These are phyloP conservation scores for Cephus spinipes DNA, from an alignment of 2,888 invertebrate species.

Conservation along the genomic window DNA sequence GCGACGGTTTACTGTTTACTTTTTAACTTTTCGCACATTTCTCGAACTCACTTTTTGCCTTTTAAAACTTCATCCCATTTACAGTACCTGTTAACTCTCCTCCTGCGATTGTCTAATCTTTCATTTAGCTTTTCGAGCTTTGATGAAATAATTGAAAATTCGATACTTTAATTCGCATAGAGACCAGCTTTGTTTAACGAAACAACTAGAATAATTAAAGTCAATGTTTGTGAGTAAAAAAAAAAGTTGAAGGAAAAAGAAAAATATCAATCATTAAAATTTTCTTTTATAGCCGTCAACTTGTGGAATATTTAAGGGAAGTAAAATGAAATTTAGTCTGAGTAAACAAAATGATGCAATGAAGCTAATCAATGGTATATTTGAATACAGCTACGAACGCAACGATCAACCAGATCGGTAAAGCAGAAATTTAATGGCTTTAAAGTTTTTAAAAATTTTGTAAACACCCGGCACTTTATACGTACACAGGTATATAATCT, in stretches of 20 bases:
- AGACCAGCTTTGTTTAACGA: not conserved
- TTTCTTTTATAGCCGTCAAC: not conserved
- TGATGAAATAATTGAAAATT: not conserved
- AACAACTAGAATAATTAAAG: too few species aligned
- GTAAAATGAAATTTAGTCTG: too few species aligned
- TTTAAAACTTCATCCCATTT: not conserved
- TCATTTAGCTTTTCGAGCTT: not conserved
- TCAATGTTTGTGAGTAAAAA: too few species aligned
- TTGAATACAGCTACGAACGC: too few species aligned
- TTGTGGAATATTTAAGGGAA: too few species aligned
- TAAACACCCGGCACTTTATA: too few species aligned
- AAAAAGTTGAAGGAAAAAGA: not conserved
- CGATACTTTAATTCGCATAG: not conserved
- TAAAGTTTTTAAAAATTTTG: too few species aligned
- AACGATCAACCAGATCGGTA: too few species aligned
- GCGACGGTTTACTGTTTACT: not conserved
- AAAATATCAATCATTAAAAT: not conserved
- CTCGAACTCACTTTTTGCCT: not conserved
- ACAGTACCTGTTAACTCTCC: not conserved
- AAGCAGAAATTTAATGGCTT: too few species aligned
- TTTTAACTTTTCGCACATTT: not conserved
- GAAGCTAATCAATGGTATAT: too few species aligned
- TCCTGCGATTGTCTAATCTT: not conserved
- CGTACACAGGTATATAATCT: too few species aligned
- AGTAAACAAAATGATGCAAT: too few species aligned